A percentile compares a stretch with the other conserved stretches of the same genome.
phyloP scores from a whole-genome alignment of 2,797 vertebrate species.

The Sciurus vulgaris region DNA sequence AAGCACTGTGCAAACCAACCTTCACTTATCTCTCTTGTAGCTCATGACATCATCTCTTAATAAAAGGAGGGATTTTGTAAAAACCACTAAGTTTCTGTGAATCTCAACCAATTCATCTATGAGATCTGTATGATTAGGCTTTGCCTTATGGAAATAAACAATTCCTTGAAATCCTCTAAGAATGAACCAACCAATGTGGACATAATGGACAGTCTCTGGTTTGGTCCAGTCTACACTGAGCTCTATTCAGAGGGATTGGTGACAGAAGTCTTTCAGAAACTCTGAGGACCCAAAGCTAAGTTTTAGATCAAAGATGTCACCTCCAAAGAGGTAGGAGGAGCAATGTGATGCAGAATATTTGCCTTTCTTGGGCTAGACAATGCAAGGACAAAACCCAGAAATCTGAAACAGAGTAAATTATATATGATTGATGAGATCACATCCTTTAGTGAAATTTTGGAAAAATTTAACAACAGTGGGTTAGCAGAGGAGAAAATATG shows the following conservation, averaged over 20 bases:
- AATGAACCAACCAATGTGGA: neutral
- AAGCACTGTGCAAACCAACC: neutral
- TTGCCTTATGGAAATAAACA: constrained; percentile 19
- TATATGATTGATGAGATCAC: neutral
- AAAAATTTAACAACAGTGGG: neutral
- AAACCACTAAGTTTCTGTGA: neutral
- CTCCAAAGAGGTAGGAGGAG: neutral
- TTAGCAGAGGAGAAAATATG: neutral
- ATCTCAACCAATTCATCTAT: neutral
- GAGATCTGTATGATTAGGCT: neutral
- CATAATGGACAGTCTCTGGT: neutral
- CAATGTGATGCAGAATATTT: neutral
- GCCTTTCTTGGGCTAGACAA: neutral
- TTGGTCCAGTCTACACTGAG: neutral
- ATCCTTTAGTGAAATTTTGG: neutral
- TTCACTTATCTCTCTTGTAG: neutral
- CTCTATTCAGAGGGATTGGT: neutral
- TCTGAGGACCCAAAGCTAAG: neutral
- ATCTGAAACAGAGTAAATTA: neutral
- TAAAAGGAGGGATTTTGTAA: neutral
- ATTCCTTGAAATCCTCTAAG: neutral
- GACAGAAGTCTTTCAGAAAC: neutral
- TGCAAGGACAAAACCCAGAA: neutral
- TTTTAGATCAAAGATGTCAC: neutral
- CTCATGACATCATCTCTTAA: neutral